These are phyloP conservation scores for Dendrocopos noguchii DNA, from an alignment of 2,113 vertebrate species.

Conservation along the genomic window DNA sequence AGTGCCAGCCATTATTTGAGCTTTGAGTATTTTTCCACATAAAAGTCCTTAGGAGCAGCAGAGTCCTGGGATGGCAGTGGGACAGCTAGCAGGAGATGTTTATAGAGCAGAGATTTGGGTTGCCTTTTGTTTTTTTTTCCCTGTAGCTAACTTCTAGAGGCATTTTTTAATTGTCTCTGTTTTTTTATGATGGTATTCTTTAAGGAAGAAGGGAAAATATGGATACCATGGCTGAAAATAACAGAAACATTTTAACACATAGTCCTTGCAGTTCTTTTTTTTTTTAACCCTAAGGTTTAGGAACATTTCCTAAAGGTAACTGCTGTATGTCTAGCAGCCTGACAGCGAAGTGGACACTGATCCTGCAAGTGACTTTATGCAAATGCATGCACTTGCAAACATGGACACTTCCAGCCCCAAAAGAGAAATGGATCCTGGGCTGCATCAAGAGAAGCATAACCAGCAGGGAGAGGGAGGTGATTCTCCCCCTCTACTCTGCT, in stretches of 20 bases:
- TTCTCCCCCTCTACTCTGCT: too few species aligned
- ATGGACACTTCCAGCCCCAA: too few species aligned
- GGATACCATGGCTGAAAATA: background rate
- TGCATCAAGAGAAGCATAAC: too few species aligned
- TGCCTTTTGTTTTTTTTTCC: background rate
- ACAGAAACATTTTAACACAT: background rate
- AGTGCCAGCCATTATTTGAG: background rate
- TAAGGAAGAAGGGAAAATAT: background rate
- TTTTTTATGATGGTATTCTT: background rate
- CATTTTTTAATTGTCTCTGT: too few species aligned
- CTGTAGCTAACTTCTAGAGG: background rate
- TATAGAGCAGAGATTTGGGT: background rate
- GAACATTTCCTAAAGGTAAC: background rate
- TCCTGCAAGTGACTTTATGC: background rate
- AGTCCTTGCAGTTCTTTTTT: background rate
- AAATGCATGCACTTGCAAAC: background rate
- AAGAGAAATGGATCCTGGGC: too few species aligned
- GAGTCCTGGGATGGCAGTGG: background rate
- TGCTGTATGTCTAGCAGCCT: background rate
- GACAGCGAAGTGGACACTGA: background rate
- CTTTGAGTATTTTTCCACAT: background rate
- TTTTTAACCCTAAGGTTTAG: background rate
- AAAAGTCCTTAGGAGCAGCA: background rate
- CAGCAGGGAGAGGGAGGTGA: too few species aligned
- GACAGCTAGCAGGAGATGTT: background rate